Evolutionary conservation across 1,140 invertebrate genomes (phyloP), one percentile per base, ranked within the genome.

Genomic region (Eulimnadia texana): DNA sequence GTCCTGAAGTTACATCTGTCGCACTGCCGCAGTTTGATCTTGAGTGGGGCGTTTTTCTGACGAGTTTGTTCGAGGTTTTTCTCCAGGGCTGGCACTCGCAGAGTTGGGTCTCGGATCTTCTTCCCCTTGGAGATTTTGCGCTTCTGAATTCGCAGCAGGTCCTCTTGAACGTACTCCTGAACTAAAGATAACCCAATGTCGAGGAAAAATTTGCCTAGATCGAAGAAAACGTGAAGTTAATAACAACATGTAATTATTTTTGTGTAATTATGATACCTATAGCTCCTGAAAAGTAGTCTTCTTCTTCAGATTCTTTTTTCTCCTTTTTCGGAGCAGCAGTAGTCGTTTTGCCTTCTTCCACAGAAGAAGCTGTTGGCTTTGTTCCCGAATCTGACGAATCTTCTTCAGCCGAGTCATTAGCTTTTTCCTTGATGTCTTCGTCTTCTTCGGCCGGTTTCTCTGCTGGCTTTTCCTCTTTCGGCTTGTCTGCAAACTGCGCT

Each of bases 1-100:
- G 90, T 90, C 73, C 90, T 90, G 76, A 95, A 98, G 71, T 79
- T 89, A 76, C 93, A 98, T 69, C 84, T 85, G 69, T 90, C 83
- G 75, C 92, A 95, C 71, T 90, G 91, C 67, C 86, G 86, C 70
- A 85, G 77, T 64, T 80, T 77, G 68, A 86, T 81, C 66, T 83
- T 81, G 72, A 89, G 90, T 62, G 88, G 86, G 67, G 85, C 82
- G 70, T 95, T 93, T 70, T 88, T 90, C 71, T 86, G 84, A 75
- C 91, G 91, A 69, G 86, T 92, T 68, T 85, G 84, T 71, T 89
- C 84, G 68, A 92, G 76, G 74, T 42, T 42, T 27, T 85, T 87
- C 53, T 77, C 76, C 59, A 80, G 76, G 13, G 81, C 81, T 65
- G 81, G 82, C 64, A 78, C 82, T 58, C 77, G 80, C 55, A 79